These are phyloP conservation scores for Martes martes DNA, from an alignment of 2,113 vertebrate genomes.

Conservation along the genomic window DNA sequence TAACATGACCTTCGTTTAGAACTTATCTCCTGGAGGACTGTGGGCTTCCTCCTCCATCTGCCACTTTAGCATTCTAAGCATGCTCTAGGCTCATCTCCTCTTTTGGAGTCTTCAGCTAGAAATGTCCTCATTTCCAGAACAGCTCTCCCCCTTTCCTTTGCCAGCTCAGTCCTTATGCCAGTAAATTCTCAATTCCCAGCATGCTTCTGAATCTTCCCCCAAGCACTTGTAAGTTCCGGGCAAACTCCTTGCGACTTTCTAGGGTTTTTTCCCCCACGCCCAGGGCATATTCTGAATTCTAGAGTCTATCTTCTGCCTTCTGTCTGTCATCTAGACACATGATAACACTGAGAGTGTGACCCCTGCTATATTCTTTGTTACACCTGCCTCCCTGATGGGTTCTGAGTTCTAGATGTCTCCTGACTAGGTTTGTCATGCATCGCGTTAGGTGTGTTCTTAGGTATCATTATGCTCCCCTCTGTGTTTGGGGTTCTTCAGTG, in stretches of 20 bases:
- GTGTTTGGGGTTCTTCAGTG: background rate
- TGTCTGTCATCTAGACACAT: background rate
- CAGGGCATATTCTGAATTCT: background rate
- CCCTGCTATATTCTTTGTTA: background rate
- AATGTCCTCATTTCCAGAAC: conserved; percentile 57
- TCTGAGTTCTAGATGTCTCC: background rate
- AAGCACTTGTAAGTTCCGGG: background rate
- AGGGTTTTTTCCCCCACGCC: background rate
- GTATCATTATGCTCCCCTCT: background rate
- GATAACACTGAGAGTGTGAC: background rate
- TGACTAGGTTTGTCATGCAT: background rate
- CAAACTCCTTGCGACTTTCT: background rate
- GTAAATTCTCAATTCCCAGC: conserved; percentile 40
- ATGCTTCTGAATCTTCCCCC: background rate
- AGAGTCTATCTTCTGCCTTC: background rate
- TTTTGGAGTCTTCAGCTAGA: conserved; percentile 52
- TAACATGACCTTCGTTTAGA: background rate
- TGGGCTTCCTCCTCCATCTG: conserved; percentile 34
- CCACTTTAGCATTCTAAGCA: conserved; percentile 17
- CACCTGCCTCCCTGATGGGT: background rate
- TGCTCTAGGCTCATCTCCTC: conserved; percentile 47
- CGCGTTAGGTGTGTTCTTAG: background rate
- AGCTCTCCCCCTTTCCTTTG: background rate
- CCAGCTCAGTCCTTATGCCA: conserved; percentile 45
- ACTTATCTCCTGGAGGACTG: background rate